Evolutionary conservation across 2,797 vertebrate genomes (phyloP).

Genomic region (Tangara arthus): DNA sequence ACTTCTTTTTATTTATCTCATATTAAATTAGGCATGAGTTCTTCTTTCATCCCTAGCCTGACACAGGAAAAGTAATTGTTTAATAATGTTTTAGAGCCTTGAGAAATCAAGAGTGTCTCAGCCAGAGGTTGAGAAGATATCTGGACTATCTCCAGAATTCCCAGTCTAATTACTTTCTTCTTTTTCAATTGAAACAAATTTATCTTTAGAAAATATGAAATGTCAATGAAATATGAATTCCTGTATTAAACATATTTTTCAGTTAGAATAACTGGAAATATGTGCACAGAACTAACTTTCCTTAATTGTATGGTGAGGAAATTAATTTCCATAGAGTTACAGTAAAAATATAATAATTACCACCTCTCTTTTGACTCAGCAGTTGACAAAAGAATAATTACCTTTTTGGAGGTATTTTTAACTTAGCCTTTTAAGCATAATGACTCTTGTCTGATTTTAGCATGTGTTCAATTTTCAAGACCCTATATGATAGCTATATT

Average conservation of each 20-base stretch:
- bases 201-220: constrained; percentile 56
- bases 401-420: constrained; percentile 17
- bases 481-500: background rate
- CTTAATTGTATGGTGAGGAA: constrained; percentile 21
- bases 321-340: constrained; percentile 27
- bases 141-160: constrained; percentile 66
- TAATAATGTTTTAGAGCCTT: constrained; percentile 28
- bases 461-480: background rate
- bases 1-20: constrained; percentile 45
- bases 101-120: constrained; percentile 39
- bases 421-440: background rate
- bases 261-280: constrained; percentile 53
- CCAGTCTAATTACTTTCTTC: constrained; percentile 55
- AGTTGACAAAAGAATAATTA: constrained; percentile 15
- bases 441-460: background rate
- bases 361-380: background rate
- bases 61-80: constrained; percentile 30
- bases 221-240: constrained; percentile 13
- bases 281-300: background rate
- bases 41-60: background rate
- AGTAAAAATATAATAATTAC: constrained; percentile 6
- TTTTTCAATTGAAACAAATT: constrained; percentile 13
- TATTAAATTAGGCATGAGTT: constrained; percentile 34
- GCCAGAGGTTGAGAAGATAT: constrained; percentile 57
- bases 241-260: constrained; percentile 32